Evolutionary conservation across 2,888 invertebrate genomes (phyloP).

Genomic region (Drosophila mercatorum): DNA sequence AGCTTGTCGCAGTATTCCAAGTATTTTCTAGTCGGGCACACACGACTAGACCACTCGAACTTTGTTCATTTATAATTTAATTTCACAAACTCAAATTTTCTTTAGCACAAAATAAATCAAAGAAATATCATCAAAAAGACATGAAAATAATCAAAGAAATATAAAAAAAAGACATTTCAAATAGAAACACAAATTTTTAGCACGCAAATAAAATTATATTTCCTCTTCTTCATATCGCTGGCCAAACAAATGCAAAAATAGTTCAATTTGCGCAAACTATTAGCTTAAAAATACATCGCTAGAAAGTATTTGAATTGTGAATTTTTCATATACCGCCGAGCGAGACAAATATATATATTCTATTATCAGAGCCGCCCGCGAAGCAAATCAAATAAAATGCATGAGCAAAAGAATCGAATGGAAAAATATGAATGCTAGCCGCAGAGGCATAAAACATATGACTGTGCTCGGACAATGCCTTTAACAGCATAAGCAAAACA

Average conservation of each 20-base stretch:
- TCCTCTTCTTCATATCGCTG: not conserved
- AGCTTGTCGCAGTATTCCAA: too few relatives aligned
- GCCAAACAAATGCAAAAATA: not conserved
- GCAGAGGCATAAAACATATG: constrained; percentile 31
- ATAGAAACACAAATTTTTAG: too few relatives aligned
- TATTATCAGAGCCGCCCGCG: constrained; percentile 14
- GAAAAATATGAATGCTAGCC: constrained; percentile 22
- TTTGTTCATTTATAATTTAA: too few relatives aligned
- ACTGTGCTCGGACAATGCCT: constrained; percentile 35
- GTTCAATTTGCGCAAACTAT: constrained; percentile 6
- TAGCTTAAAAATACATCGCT: not conserved
- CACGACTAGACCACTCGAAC: too few relatives aligned
- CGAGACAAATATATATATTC: constrained; percentile 2
- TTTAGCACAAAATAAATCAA: not conserved
- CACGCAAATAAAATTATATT: not conserved
- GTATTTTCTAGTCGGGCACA: too few relatives aligned
- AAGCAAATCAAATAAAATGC: constrained; percentile 44
- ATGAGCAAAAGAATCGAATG: constrained; percentile 26
- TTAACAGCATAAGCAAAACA: constrained; percentile 50
- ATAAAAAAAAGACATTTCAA: not conserved
- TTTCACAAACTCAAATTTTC: too few relatives aligned
- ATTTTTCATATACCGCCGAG: constrained; percentile 30
- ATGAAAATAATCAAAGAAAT: not conserved
- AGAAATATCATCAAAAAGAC: not conserved
- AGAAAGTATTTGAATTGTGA: not conserved